Evolutionary conservation across 2,888 invertebrate species (phyloP).

Genomic region (Brenthis hecate): DNA sequence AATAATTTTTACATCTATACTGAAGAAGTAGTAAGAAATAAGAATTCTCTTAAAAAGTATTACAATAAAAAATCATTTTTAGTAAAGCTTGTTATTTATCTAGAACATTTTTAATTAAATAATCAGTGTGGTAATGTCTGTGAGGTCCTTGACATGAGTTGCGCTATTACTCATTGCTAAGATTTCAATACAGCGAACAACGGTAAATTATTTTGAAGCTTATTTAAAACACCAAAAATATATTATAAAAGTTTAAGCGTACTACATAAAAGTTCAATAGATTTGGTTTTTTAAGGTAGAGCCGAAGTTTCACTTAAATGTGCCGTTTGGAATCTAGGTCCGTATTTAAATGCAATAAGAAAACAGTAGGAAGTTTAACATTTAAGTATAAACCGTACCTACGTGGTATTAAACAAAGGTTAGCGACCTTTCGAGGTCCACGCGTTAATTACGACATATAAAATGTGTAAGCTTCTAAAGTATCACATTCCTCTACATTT

Average conservation of each 20-base stretch:
- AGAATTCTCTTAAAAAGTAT: not conserved
- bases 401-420: conserved; percentile 28
- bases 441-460: conserved; percentile 25
- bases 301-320: no score
- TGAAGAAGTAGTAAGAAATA: not conserved
- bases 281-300: not conserved
- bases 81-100: not conserved
- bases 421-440: conserved; percentile 30
- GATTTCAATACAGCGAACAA: not conserved
- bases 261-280: not conserved
- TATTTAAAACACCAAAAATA: not conserved
- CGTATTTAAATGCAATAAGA: no score
- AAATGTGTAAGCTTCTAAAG: conserved; percentile 12
- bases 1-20: no score
- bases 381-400: not conserved
- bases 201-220: not conserved
- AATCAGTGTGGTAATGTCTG: conserved; percentile 5
- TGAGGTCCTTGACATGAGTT: conserved; percentile 17
- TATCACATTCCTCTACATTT: conserved; percentile 11
- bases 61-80: not conserved
- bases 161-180: conserved; percentile 12
- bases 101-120: conserved; percentile 10
- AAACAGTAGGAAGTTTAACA: not conserved
- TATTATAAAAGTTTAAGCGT: not conserved
- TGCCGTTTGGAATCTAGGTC: no score